Evolutionary conservation across 2,888 invertebrate species (phyloP).

Genomic region (Lasioglossum oenotherae): DNA sequence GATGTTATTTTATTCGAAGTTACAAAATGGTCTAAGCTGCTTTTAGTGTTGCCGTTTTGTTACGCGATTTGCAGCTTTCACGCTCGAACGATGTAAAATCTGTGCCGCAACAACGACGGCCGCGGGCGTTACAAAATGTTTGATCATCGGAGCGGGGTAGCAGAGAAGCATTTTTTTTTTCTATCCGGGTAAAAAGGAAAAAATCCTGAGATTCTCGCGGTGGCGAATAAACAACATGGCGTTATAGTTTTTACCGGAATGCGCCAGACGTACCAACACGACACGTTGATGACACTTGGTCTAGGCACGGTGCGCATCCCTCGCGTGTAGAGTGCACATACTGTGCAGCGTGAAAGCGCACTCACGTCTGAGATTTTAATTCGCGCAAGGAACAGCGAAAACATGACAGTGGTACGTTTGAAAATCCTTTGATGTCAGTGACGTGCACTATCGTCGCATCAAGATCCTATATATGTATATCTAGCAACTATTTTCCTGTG

Average conservation of each 20-base stretch:
- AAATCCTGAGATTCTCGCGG: not conserved
- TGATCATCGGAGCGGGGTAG: not conserved
- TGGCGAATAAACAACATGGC: not conserved
- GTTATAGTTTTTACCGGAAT: conserved; percentile 33
- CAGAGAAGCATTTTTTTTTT: too few relatives aligned
- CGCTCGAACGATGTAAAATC: too few relatives aligned
- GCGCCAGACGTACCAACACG: conserved; percentile 48
- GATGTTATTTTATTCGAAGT: not conserved
- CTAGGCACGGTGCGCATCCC: conserved; percentile 55
- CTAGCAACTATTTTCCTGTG: conserved; percentile 33
- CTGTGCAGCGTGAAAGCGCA: conserved; percentile 44
- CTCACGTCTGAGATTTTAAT: conserved; percentile 67
- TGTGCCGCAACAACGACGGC: not conserved
- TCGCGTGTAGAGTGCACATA: conserved; percentile 42
- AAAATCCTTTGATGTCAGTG: conserved; percentile 46
- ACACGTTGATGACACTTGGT: conserved; percentile 58
- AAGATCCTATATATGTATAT: conserved; percentile 32
- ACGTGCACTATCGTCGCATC: conserved; percentile 41
- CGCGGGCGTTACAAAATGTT: not conserved
- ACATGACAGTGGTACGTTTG: conserved; percentile 38
- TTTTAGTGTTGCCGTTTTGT: not conserved
- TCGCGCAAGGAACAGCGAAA: conserved; percentile 51
- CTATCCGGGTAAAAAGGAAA: not conserved
- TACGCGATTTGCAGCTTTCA: not conserved
- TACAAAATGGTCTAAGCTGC: not conserved